Evolutionary conservation across 2,888 invertebrate species (phyloP), one percentile per base, ranked within the genome.

Genomic region (Tromatobia lineatoria): DNA sequence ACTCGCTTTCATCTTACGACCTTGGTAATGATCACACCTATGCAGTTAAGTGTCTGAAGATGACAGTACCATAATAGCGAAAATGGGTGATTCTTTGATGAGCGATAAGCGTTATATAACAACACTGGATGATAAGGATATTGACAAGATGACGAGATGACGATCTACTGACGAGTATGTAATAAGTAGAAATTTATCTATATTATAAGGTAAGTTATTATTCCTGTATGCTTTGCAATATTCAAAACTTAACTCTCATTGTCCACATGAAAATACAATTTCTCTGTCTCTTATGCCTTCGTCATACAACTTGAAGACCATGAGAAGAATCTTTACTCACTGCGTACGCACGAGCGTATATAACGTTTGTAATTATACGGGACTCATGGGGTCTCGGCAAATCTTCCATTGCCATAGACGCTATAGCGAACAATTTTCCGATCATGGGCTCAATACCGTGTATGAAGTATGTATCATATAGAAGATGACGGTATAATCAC

Each of bases 321-420:
- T n/a, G n/a, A n/a, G n/a, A n/a, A 29, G 6, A 29, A 29, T 81
- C 75, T 57, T 34, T 75, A n/a, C 45, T 52, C 54, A 67, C 15
- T 20, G 78, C 66, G 59, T 66, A 59, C 59, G 69, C 61, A 18
- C 47, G 57, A 25, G 15, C 11, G 64, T 79, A 64, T 34, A 54
- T 64, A 76, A 70, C 29, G 54, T 76, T 54, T 45, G 64, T 64
- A 76, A 81, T 75, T 81, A 81, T 61, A 61, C 69, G 66, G 45
- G 75, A 52, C 50, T 50, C 70, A 59, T 75, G 47, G 69, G 45
- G 64, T 66, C 50, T 52, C 64, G 20, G 23, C 20, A 38, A 34
- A 66, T 64, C 52, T 25, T 23, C 25, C 54, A 18, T 67, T 66
- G 66, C 76, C 67, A 57, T 76, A 54, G 67, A 67, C 23, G 50